Base-by-base conservation (phyloP, 1,140 invertebrate species). In the Pachyrhynchus sulphureomaculatus region DNA sequence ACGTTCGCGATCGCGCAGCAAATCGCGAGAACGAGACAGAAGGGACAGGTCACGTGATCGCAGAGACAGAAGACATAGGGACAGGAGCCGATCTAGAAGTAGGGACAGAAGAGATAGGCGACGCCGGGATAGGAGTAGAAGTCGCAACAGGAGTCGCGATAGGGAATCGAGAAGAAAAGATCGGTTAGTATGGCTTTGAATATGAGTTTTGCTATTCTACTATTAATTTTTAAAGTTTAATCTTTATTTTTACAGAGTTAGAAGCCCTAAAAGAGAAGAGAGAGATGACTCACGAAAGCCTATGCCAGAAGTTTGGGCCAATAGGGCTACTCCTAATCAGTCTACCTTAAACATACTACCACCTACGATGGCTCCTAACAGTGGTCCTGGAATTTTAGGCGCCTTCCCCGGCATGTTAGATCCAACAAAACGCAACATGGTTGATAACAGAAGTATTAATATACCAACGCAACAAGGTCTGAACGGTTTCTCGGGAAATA, bases 41-140 rank as follows among this genome's bases (percentile, higher is more conserved):
- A 72, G 65, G 56, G 70, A 74, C 45, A 56, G 68, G 23, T 81
- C 80, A 0, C 72, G 80, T 77, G 56, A 85, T 17, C 74, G 82
- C 18, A 80, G 83, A 9, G 82, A 85, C 60, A 77, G 76, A 10
- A 72, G 76, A 37, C 65, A 75, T 20, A 72, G 80, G 0, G 76
- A 79, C 57, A 67, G 76, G 37, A 70, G 70, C 36, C 51, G 72
- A 6, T 72, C 71, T 17, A 68, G 72, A 57, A 70, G 71, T 15
- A 69, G 75, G 32, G 74, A 77, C 26, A 66, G 74, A 4, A 48
- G 51, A 24, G 57, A 59, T 12, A 64, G 68, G 6, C 54, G 78
- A 20, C 74, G 80, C 54, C 71, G 81, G 5, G 79, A 82, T 48
- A 61, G 70, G 10, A 77, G 81, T 26, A 79, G 79, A 62, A 65